Base-by-base conservation (phyloP, 2,888 invertebrate species). In the Pecten maximus region DNA sequence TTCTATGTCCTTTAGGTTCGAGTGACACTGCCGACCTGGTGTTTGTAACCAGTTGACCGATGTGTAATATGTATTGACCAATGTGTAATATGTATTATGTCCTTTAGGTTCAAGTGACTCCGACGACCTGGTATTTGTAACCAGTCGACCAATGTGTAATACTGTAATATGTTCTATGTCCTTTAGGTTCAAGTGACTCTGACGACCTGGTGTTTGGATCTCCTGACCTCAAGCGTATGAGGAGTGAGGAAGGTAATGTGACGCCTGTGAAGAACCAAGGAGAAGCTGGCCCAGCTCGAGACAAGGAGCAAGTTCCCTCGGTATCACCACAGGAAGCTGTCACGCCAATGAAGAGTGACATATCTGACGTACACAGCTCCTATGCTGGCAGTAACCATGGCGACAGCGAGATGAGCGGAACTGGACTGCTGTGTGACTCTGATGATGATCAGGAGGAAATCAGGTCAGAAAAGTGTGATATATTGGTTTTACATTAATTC, bases 181-280 rank as follows among this genome's bases (percentile, higher is more conserved):
- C 89, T 93, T 92, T 89, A 28, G 88, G 91, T 8, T 87, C 90
- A 12, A 94, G 93, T 92, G 94, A 94, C n/a, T 91, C 93, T 15
- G 94, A 94, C 23, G 94, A 94, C 40, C 91, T 95, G 16, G 92
- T 93, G 60, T 95, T 95, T 92, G 94, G 93, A 54, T 92, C 93
- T n/a, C 93, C 94, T 87, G 88, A 91, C 87, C 74, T 86, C 89
- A 19, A 40, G 74, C 74, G 87, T 15, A 44, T 50, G 0, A 87
- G 50, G 39, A 48, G 8, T 28, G 87, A 50, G 28, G 35, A 74
- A 74, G 74, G 74, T 28, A 74, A 87, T 10, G 28, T 48, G 74
- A 50, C 90, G n/a, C 19, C 74, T 23, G 40, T 48, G 48, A 50
- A 86, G 48, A 88, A 40, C 23, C 16, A 60, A 54, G 3, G 87